Percentiles rank a stretch among this genome's conserved stretches.
phyloP scores from a whole-genome alignment of 2,113 vertebrate species.

The Pomatostomus ruficeps region DNA sequence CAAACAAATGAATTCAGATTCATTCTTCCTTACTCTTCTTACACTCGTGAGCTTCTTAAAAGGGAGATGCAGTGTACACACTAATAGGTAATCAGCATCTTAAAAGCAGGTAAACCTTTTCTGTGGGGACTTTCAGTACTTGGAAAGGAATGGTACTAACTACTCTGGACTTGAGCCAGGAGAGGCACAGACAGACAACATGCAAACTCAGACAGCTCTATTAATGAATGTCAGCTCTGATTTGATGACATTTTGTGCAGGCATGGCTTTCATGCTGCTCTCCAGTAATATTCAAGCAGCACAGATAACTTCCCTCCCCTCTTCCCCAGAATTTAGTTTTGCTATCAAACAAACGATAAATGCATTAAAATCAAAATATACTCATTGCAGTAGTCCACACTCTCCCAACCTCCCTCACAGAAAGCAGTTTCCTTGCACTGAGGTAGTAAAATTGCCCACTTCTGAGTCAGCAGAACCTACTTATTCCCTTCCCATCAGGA shows the following conservation, averaged over 20 bases:
- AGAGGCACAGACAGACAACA: neutral
- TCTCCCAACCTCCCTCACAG: neutral
- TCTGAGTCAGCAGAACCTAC: conserved; percentile 63
- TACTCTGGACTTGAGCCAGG: neutral
- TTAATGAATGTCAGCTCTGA: neutral
- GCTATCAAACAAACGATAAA: neutral
- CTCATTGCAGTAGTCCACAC: neutral
- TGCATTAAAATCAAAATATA: neutral
- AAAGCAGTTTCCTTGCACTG: neutral
- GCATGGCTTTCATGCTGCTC: neutral
- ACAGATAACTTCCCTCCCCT: neutral
- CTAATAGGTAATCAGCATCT: neutral
- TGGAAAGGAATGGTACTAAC: neutral
- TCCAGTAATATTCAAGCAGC: neutral
- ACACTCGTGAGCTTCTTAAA: neutral
- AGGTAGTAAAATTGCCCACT: conserved; percentile 15
- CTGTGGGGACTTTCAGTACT: neutral
- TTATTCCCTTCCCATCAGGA: conserved; percentile 51
- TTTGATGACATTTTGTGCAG: neutral
- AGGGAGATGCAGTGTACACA: neutral
- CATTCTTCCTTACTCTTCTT: neutral
- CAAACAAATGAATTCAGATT: neutral
- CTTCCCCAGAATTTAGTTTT: neutral
- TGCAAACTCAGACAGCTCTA: neutral
- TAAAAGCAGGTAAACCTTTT: neutral